Evolutionary conservation across 2,113 vertebrate genomes (phyloP).

Genomic region (Psittacara wagleri): DNA sequence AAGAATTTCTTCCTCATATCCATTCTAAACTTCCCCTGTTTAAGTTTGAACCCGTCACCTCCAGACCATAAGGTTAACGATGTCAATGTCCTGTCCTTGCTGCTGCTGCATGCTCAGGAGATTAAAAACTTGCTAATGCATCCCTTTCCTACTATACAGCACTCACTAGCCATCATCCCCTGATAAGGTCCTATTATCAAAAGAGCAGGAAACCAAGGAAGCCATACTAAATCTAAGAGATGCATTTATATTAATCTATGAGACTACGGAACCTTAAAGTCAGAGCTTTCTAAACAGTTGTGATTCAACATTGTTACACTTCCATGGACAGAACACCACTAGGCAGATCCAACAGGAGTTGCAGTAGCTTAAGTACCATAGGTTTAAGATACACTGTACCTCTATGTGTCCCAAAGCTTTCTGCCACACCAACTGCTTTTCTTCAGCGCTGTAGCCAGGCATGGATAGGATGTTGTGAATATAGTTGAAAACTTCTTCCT

Average conservation of each 20-base stretch:
- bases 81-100: background rate
- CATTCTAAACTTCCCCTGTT: too few species aligned
- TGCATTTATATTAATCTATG: background rate
- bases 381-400: slow-evolving; percentile 66
- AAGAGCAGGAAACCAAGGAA: background rate
- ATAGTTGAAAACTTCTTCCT: slow-evolving; percentile 94
- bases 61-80: background rate
- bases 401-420: slow-evolving; percentile 86
- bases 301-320: background rate
- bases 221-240: background rate
- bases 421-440: slow-evolving; percentile 85
- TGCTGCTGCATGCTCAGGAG: background rate
- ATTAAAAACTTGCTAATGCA: background rate
- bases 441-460: slow-evolving; percentile 87
- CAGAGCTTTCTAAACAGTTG: background rate
- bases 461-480: slow-evolving; percentile 94
- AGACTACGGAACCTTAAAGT: background rate
- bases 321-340: background rate
- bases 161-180: background rate
- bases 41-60: too few species aligned
- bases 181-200: background rate
- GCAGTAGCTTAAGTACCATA: background rate
- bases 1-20: too few species aligned
- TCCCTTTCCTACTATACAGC: background rate
- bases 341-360: background rate